A percentile compares a stretch with the other conserved stretches of the same genome.
Conservation (phyloP, 2,888 invertebrate species). For the Anticlea derivata region DNA sequence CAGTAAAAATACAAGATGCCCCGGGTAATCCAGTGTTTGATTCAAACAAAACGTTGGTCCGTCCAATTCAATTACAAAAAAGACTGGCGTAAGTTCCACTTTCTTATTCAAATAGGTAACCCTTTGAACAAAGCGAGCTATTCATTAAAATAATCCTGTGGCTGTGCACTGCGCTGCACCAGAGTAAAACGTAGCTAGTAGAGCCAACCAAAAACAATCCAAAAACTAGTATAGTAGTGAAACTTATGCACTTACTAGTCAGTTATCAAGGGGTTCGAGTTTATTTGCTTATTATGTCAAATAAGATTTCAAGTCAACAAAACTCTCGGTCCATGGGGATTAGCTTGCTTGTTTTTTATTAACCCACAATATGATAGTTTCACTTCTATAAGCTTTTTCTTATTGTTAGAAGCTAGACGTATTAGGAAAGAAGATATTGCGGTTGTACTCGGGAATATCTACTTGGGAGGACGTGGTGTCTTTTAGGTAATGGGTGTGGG, state of each 20-base stretch:
- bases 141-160: constrained; percentile 72
- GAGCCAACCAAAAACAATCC: background rate
- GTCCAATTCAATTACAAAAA: constrained; percentile 76
- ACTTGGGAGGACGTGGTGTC: constrained; percentile 1
- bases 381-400: constrained; percentile 1
- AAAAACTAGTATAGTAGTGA: background rate
- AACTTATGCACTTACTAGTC: background rate
- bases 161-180: constrained; percentile 26
- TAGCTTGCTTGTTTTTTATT: too few species aligned
- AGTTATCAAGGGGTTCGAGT: background rate
- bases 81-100: constrained; percentile 71
- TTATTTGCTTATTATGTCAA: too few species aligned
- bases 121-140: constrained; percentile 72
- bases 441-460: constrained; percentile 9
- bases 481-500: constrained; percentile 9
- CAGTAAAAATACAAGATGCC: constrained; percentile 28
- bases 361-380: background rate
- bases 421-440: constrained; percentile 2
- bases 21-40: constrained; percentile 39
- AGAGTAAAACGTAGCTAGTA: constrained; percentile 1
- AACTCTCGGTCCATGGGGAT: too few species aligned
- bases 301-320: too few species aligned
- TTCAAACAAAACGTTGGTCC: constrained; percentile 57
- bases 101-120: constrained; percentile 78
- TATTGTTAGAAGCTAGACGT: constrained; percentile 7